Evolutionary conservation across 2,888 invertebrate species (phyloP), one percentile per base, ranked within the genome.

Genomic region (Dicyrtomina minuta): DNA sequence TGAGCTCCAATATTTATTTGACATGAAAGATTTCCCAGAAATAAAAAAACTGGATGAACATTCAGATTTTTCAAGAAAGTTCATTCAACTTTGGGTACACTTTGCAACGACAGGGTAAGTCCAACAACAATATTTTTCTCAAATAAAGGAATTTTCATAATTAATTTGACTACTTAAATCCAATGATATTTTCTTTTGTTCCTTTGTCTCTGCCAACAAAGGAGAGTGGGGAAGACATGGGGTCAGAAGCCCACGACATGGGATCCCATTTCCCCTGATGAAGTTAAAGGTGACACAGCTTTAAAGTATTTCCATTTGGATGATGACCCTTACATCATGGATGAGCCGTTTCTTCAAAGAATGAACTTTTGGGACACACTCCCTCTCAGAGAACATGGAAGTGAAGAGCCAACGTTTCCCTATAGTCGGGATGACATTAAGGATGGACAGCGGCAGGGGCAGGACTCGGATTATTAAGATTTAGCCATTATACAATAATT

Each of bases 321-420:
- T 53, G 66, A 67, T 1, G 70, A 69, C 2, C 72, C 71, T 17
- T 69, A 70, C 33, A 70, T 74, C 17, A 59, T 76, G 44, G 74
- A 74, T 1, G 78, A 78, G 27, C 78, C 78, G 4, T 77, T 74
- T 66, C 46, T 70, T 1, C 66, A 59, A n/a, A 58, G 78, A 49
- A 74, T 78, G 74, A 75, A 70, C 49, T 78, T 78, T 33, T 78
- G 77, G 77, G 78, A 78, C 60, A 75, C 71, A 22, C 66, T 78
- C 1, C 78, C 78, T 1, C 58, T 78, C 2, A 73, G 75, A 51
- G 78, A 78, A 43, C 74, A 74, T 61, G 72, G 66, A 12, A 72
- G 73, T 17, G 77, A 78, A 53, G 49, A 43, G 6, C 41, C 72
- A n/a, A 26, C 67, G 10, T 66, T 59, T 43, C 69, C 72, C n/a